A percentile compares a stretch with the other conserved stretches of the same genome.
Conservation (phyloP, 2,797 vertebrate genomes). For the Eleutherodactylus coqui region DNA sequence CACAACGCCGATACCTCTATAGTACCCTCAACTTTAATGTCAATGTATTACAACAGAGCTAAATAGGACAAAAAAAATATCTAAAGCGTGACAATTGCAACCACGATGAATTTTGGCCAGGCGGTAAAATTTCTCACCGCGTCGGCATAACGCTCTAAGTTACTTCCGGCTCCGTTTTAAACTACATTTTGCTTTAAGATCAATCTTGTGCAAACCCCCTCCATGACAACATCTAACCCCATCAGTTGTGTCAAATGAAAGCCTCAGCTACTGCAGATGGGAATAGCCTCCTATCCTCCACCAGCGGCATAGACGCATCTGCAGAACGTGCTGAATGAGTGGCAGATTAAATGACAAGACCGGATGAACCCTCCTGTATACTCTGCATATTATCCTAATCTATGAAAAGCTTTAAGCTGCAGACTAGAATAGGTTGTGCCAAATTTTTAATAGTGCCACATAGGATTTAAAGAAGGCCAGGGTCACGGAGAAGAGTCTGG, state of each 20-base stretch:
- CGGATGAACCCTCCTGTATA: background rate
- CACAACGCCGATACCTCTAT: too few species aligned
- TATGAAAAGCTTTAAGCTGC: constrained; percentile 11
- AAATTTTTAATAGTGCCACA: constrained; percentile 22
- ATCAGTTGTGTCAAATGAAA: background rate
- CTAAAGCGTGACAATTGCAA: too few species aligned
- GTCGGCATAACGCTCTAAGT: background rate
- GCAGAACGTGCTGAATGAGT: constrained; percentile 28
- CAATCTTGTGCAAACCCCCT: background rate
- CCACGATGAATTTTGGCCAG: background rate
- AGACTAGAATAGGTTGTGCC: constrained; percentile 3
- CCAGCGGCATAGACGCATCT: background rate
- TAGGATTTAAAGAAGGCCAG: constrained; percentile 17
- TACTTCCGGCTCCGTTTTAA: background rate
- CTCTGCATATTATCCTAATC: constrained; percentile 14
- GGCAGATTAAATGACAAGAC: constrained; percentile 5
- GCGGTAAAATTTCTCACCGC: background rate
- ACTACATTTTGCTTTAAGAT: background rate
- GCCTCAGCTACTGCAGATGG: background rate
- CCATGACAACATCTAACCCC: background rate
- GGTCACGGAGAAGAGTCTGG: background rate
- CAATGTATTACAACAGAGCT: background rate
- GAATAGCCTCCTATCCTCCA: background rate
- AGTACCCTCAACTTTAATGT: too few species aligned
- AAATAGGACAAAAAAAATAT: too few species aligned